Evolutionary conservation across 2,113 vertebrate genomes (phyloP).

Genomic region (Chionodraco myersi): DNA sequence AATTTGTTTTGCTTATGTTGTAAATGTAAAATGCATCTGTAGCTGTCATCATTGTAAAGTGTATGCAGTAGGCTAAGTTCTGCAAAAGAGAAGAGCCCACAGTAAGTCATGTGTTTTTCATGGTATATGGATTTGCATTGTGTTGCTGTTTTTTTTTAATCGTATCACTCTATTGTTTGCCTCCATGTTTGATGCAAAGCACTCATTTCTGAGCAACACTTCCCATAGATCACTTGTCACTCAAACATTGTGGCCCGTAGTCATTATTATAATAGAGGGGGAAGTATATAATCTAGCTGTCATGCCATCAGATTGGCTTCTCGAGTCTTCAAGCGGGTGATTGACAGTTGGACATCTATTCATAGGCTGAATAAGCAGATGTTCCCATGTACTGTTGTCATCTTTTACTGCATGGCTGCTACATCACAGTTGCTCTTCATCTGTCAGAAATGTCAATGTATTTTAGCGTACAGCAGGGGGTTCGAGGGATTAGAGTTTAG

Average conservation of each 20-base stretch:
- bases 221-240: slow-evolving; percentile 47
- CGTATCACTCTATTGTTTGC: background rate
- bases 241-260: slow-evolving; percentile 28
- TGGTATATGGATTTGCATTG: background rate
- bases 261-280: slow-evolving; percentile 37
- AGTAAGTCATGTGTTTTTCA: too few species aligned
- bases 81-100: background rate
- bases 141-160: background rate
- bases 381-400: slow-evolving; percentile 18
- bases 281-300: slow-evolving; percentile 54
- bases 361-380: slow-evolving; percentile 33
- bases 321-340: slow-evolving; percentile 35
- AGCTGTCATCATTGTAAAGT: background rate
- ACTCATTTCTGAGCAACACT: slow-evolving; percentile 15
- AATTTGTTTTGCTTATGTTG: too few species aligned
- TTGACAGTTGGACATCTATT: slow-evolving; percentile 41
- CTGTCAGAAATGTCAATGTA: slow-evolving; percentile 20
- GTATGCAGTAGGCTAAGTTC: too few species aligned
- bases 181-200: slow-evolving; percentile 19
- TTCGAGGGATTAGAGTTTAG: slow-evolving; percentile 9
- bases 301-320: slow-evolving; percentile 42
- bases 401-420: background rate
- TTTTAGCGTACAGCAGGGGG: slow-evolving; percentile 1
- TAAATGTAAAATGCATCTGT: background rate
- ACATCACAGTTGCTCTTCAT: background rate